Evolutionary conservation across 1,140 invertebrate species (phyloP).

Genomic region (Meloidogyne exigua): DNA sequence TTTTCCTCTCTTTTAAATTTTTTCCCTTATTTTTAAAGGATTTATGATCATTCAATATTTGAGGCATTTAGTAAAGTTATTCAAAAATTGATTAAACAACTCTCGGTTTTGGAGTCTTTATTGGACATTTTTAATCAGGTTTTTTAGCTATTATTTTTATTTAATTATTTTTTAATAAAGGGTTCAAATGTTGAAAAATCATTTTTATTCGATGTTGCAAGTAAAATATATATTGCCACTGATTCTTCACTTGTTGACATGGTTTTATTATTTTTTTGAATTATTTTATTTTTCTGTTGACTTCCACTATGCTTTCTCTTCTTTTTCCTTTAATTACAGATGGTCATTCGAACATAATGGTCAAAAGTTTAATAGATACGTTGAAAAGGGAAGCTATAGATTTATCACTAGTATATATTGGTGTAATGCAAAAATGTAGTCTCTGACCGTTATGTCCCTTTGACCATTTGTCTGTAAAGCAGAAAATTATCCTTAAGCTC

Average conservation of each 20-base stretch:
- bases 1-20: no score
- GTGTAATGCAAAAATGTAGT: no score
- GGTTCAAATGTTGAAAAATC: constrained; percentile 97
- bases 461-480: no score
- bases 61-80: constrained; percentile 99
- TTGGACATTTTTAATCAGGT: constrained; percentile 98
- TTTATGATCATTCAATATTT: constrained; percentile 99
- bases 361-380: no score
- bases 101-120: constrained; percentile 93
- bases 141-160: constrained; percentile 15
- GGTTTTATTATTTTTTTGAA: constrained; percentile 66
- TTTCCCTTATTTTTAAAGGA: constrained; percentile 71
- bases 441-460: no score
- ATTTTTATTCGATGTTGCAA: constrained; percentile 95
- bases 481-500: no score
- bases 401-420: no score
- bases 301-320: no score
- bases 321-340: no score
- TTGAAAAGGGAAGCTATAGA: no score
- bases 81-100: constrained; percentile 94
- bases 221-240: constrained; percentile 98
- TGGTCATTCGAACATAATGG: no score
- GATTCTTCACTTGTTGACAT: constrained; percentile 99
- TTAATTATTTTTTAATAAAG: constrained; percentile 66
- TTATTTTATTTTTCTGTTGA: no score